Percentiles rank a stretch among this genome's conserved stretches.
Evolutionary conservation across 2,797 vertebrate genomes (phyloP).

Genomic region (Aplochiton taeniatus): DNA sequence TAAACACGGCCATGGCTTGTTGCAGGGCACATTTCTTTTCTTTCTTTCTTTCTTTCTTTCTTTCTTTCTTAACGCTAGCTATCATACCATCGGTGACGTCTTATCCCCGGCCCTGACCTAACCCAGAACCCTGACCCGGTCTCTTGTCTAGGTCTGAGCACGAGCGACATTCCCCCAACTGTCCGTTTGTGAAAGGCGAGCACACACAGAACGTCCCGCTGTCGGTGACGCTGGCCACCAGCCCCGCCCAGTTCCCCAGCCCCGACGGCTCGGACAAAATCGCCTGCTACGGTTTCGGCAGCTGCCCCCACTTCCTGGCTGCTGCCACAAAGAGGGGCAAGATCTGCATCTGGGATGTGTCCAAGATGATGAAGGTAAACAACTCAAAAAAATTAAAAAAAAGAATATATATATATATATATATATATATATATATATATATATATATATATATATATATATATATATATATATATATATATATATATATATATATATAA

Average conservation of each 20-base stretch:
- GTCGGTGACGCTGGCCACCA: constrained; percentile 95
- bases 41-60: too few species aligned
- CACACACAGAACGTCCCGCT: constrained; percentile 99
- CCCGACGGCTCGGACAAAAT: constrained; percentile 92
- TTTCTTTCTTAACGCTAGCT: too few species aligned
- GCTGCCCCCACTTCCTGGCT: constrained; percentile 95
- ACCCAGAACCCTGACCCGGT: not conserved
- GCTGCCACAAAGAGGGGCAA: constrained; percentile 96
- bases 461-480: too few species aligned
- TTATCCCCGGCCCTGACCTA: not conserved
- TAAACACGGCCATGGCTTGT: too few species aligned
- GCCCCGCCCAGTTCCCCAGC: constrained; percentile 95
- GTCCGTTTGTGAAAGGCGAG: constrained; percentile 98
- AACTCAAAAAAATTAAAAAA: too few species aligned
- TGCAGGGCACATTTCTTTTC: too few species aligned
- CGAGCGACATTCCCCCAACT: constrained; percentile 98
- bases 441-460: too few species aligned
- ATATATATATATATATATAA: too few species aligned
- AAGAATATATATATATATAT: too few species aligned
- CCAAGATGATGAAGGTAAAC: constrained; percentile 97
- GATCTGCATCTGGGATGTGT: constrained; percentile 98
- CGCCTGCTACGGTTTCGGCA: constrained; percentile 95
- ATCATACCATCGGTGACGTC: not conserved
- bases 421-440: too few species aligned
- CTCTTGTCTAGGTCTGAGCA: constrained; percentile 89